These are phyloP conservation scores for Andrena bucephala DNA, from an alignment of 2,888 invertebrate species.

Conservation along the genomic window DNA sequence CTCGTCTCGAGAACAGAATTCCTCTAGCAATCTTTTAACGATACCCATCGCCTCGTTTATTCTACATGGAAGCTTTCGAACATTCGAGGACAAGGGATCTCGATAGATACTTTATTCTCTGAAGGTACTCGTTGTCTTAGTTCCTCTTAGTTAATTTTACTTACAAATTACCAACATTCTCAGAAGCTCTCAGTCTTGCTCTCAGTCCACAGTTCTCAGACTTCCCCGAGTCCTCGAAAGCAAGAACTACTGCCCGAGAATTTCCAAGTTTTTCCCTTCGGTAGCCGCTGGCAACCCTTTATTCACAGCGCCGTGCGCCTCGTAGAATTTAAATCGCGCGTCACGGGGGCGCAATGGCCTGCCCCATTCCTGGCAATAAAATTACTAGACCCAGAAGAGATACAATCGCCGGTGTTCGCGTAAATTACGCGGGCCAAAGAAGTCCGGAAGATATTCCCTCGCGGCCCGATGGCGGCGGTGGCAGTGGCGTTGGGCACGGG, in stretches of 20 bases:
- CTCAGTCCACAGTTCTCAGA: background rate
- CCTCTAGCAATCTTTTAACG: conserved; percentile 1
- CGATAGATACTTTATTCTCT: background rate
- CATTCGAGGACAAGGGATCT: no score
- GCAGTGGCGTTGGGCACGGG: background rate
- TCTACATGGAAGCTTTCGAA: background rate
- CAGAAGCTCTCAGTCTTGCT: background rate
- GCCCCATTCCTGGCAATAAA: conserved; percentile 25
- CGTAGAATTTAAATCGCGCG: conserved; percentile 24
- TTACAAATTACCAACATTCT: background rate
- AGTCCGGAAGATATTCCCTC: conserved; percentile 34
- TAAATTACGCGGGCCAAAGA: conserved; percentile 30
- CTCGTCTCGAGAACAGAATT: background rate
- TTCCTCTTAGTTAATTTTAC: background rate
- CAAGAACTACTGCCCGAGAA: background rate
- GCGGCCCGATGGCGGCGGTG: background rate
- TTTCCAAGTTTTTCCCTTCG: background rate
- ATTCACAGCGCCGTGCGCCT: background rate
- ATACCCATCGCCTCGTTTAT: background rate
- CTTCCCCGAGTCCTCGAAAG: background rate
- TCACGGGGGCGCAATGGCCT: conserved; percentile 23
- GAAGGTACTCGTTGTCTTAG: background rate
- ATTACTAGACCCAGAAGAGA: conserved; percentile 22
- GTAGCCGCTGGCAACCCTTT: conserved; percentile 11
- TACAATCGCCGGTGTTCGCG: conserved; percentile 28